Conservation (phyloP, 2,113 vertebrate genomes). For the Brachyhypopomus gauderio region DNA sequence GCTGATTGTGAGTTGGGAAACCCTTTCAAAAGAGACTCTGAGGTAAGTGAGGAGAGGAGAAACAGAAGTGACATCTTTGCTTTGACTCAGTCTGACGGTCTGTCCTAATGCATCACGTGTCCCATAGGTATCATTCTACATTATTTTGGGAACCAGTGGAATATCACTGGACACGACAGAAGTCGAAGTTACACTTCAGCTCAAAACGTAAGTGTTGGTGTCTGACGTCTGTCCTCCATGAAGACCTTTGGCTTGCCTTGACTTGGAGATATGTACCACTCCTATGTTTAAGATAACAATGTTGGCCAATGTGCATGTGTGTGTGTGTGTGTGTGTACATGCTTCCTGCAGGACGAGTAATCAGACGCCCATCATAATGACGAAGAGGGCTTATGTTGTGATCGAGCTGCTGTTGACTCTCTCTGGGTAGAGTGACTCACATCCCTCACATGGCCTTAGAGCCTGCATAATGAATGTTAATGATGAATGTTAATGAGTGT, state of each 20-base stretch:
- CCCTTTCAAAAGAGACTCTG: slow-evolving; percentile 85
- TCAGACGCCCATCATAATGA: slow-evolving; percentile 75
- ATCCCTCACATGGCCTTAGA: not conserved
- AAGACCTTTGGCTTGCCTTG: no score
- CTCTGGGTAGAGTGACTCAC: slow-evolving; percentile 77
- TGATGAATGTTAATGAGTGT: not conserved
- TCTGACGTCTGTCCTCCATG: not conserved
- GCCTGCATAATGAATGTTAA: no score
- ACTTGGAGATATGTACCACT: no score
- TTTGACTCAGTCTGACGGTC: not conserved
- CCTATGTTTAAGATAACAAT: no score
- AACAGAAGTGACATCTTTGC: not conserved
- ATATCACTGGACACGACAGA: slow-evolving; percentile 83
- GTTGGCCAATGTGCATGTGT: not conserved
- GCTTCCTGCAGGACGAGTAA: slow-evolving; percentile 83
- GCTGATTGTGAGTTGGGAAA: slow-evolving; percentile 90
- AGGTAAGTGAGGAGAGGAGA: slow-evolving; percentile 71
- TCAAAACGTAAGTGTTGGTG: slow-evolving; percentile 80
- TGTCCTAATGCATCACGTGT: not conserved
- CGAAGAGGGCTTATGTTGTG: slow-evolving; percentile 85
- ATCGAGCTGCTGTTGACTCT: slow-evolving; percentile 86
- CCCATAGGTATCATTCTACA: slow-evolving; percentile 83
- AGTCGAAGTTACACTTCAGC: slow-evolving; percentile 81
- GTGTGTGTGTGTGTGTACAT: not conserved
- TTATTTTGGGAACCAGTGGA: slow-evolving; percentile 84